Evolutionary conservation across 2,888 invertebrate species (phyloP).

Genomic region (Dryomyza anilis): DNA sequence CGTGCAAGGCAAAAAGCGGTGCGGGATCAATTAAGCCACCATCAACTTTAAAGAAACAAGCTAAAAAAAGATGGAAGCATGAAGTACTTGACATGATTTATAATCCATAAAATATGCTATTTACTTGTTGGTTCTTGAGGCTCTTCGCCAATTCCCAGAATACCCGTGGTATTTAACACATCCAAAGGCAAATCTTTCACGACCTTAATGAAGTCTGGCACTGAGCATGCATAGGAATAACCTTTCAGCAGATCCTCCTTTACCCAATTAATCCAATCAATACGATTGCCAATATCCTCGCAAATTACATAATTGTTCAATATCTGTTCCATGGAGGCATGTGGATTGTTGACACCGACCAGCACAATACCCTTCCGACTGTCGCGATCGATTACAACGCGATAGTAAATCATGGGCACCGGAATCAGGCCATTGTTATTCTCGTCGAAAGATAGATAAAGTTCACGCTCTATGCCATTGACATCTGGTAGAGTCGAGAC

Average conservation of each 20-base stretch:
- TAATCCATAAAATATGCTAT: too few species aligned
- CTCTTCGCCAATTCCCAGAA: slow-evolving; percentile 39
- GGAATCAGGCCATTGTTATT: slow-evolving; percentile 59
- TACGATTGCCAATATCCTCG: slow-evolving; percentile 42
- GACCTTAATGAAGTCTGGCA: slow-evolving; percentile 43
- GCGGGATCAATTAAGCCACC: slow-evolving; percentile 62
- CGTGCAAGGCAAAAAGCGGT: slow-evolving; percentile 64
- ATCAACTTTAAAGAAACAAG: slow-evolving; percentile 44
- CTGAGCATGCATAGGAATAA: slow-evolving; percentile 49
- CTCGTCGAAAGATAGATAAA: slow-evolving; percentile 55
- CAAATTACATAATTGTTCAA: slow-evolving; percentile 45
- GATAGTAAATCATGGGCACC: slow-evolving; percentile 65
- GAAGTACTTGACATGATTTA: too few species aligned
- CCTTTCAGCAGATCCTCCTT: slow-evolving; percentile 43
- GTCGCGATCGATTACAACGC: slow-evolving; percentile 63
- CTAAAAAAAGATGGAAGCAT: too few species aligned
- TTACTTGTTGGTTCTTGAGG: too few species aligned
- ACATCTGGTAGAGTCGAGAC: slow-evolving; percentile 63
- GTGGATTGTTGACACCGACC: slow-evolving; percentile 61
- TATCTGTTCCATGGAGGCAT: slow-evolving; percentile 44
- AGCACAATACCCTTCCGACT: slow-evolving; percentile 63
- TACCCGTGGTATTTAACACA: slow-evolving; percentile 40
- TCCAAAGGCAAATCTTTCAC: slow-evolving; percentile 45
- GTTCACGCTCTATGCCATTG: slow-evolving; percentile 47
- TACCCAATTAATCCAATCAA: slow-evolving; percentile 48